Percentiles rank a stretch among this genome's conserved stretches.
These are phyloP conservation scores for Remorina albescens DNA, from an alignment of 2,797 vertebrate genomes.

Conservation along the genomic window DNA sequence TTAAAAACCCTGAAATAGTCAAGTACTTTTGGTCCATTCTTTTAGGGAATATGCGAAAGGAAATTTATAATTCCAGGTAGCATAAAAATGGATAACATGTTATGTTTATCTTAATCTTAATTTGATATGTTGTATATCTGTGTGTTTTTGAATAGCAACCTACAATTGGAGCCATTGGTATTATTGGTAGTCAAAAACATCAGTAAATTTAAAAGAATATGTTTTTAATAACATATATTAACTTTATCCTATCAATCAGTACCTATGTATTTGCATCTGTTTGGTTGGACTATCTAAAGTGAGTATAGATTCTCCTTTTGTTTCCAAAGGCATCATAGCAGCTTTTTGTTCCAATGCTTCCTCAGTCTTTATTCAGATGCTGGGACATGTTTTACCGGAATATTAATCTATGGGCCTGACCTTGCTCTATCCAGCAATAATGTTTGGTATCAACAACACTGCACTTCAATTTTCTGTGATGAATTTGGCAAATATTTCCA, in stretches of 20 bases:
- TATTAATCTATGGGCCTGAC: slow-evolving; percentile 33
- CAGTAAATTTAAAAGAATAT: neutral
- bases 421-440: slow-evolving; percentile 30
- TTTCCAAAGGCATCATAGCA: neutral
- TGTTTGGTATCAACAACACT: slow-evolving; percentile 45
- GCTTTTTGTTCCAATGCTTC: slow-evolving; percentile 1
- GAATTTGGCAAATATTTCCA: slow-evolving; percentile 68
- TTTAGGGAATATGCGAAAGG: neutral
- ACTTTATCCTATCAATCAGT: neutral
- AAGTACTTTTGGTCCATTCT: neutral
- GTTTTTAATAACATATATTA: neutral
- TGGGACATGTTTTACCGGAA: slow-evolving; percentile 19
- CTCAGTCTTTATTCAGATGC: slow-evolving; percentile 13
- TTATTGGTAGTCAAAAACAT: neutral
- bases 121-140: neutral
- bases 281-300: neutral
- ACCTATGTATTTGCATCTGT: neutral
- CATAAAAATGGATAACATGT: neutral
- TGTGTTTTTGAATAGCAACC: neutral
- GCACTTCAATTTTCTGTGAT: slow-evolving; percentile 65
- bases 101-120: neutral
- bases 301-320: neutral
- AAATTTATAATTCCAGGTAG: neutral
- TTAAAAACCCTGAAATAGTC: neutral
- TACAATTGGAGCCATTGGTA: neutral